A percentile compares a stretch with the other conserved stretches of the same genome.
These are phyloP conservation scores for Solea solea DNA, from an alignment of 2,113 vertebrate species.

Conservation along the genomic window DNA sequence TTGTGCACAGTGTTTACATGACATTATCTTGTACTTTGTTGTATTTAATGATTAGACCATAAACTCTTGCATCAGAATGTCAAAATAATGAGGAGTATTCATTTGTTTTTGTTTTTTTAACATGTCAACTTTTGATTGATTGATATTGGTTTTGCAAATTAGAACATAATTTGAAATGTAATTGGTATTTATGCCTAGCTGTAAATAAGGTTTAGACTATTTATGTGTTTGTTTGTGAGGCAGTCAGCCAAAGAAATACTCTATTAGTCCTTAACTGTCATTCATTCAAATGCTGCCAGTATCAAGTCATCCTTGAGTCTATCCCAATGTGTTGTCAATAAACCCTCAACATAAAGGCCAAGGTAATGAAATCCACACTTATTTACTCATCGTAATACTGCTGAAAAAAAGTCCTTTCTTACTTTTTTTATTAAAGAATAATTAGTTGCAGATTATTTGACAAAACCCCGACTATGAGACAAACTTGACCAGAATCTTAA, in stretches of 20 bases:
- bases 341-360: slow-evolving; percentile 25
- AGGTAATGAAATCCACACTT: slow-evolving; percentile 37
- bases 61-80: too few relatives aligned
- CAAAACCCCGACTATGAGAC: too few relatives aligned
- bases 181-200: not conserved
- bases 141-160: too few relatives aligned
- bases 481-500: not conserved
- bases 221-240: not conserved
- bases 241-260: not conserved
- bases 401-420: too few relatives aligned
- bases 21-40: too few relatives aligned
- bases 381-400: slow-evolving; percentile 14
- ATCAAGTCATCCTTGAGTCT: slow-evolving; percentile 1
- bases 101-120: too few relatives aligned
- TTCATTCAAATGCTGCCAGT: not conserved
- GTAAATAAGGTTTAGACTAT: not conserved
- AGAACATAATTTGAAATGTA: not conserved
- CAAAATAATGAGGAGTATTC: too few relatives aligned
- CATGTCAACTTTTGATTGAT: too few relatives aligned
- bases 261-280: slow-evolving; percentile 1
- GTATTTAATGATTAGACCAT: too few relatives aligned
- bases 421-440: too few relatives aligned
- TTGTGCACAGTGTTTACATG: too few relatives aligned
- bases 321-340: slow-evolving; percentile 18
- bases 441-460: too few relatives aligned